Evolutionary conservation across 2,888 invertebrate species (phyloP).

Genomic region (Drosophila infuscata): DNA sequence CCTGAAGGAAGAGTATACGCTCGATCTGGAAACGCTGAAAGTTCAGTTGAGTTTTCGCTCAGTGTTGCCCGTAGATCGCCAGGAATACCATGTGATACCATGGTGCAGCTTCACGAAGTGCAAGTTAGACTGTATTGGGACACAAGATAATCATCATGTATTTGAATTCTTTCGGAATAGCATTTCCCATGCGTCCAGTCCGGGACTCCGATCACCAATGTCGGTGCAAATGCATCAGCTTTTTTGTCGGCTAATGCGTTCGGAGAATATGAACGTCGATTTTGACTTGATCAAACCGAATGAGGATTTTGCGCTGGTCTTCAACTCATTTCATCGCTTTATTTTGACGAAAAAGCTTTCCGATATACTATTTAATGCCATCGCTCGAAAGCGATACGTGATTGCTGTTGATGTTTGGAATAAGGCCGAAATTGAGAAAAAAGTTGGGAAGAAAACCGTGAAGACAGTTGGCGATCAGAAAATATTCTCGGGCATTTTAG

Average conservation of each 20-base stretch:
- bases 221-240: conserved; percentile 46
- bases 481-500: conserved; percentile 67
- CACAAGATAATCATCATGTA: conserved; percentile 47
- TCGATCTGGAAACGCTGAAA: conserved; percentile 29
- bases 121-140: conserved; percentile 35
- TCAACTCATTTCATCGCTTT: conserved; percentile 75
- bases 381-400: conserved; percentile 53
- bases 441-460: conserved; percentile 11
- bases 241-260: conserved; percentile 43
- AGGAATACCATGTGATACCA: conserved; percentile 50
- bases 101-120: conserved; percentile 52
- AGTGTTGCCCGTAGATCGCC: conserved; percentile 19
- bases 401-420: conserved; percentile 64
- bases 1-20: conserved; percentile 33
- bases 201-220: conserved; percentile 56
- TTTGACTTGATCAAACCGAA: conserved; percentile 44
- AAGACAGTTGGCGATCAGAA: conserved; percentile 31
- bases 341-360: conserved; percentile 62
- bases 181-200: conserved; percentile 9
- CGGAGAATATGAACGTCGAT: conserved; percentile 53
- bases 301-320: conserved; percentile 57
- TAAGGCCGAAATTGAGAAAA: background rate
- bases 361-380: conserved; percentile 39
- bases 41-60: conserved; percentile 61
- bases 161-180: conserved; percentile 61